Evolutionary conservation across 2,888 invertebrate genomes (phyloP).

Genomic region (Mongoloraphidia duomilia): DNA sequence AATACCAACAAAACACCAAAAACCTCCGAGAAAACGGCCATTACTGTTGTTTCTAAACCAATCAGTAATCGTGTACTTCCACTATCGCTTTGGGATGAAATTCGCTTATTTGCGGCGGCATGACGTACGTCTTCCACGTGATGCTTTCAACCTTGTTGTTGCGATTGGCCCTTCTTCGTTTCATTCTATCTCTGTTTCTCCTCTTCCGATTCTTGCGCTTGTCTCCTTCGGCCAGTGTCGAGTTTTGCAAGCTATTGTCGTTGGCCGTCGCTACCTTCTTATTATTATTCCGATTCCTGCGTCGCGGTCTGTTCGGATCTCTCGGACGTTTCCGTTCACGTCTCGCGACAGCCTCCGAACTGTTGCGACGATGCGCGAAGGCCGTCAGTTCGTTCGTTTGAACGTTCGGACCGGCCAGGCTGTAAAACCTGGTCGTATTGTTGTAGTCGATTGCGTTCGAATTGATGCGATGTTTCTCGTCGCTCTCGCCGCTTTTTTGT

Average conservation of each 20-base stretch:
- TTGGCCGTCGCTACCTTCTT: constrained; percentile 5
- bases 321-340: background rate
- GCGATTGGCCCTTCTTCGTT: constrained; percentile 28
- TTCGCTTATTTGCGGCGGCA: constrained; percentile 37
- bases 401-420: constrained; percentile 28
- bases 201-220: constrained; percentile 6
- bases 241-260: constrained; percentile 7
- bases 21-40: too few species aligned
- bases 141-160: constrained; percentile 28
- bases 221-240: constrained; percentile 8
- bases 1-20: too few species aligned
- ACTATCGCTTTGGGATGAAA: constrained; percentile 43
- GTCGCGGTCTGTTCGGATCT: constrained; percentile 10
- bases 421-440: constrained; percentile 7
- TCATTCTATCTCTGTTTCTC: constrained; percentile 3
- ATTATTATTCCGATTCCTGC: constrained; percentile 15
- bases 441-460: constrained; percentile 6
- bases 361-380: constrained; percentile 1
- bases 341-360: background rate
- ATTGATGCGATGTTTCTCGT: constrained; percentile 6
- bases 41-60: too few species aligned
- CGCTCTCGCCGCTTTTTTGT: constrained; percentile 23
- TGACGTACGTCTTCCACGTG: constrained; percentile 39
- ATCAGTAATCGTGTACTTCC: constrained; percentile 23
- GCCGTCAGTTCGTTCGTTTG: constrained; percentile 20